phyloP scores from a whole-genome alignment of 64 coral and sea anemone species.

The Acropora yongei region DNA sequence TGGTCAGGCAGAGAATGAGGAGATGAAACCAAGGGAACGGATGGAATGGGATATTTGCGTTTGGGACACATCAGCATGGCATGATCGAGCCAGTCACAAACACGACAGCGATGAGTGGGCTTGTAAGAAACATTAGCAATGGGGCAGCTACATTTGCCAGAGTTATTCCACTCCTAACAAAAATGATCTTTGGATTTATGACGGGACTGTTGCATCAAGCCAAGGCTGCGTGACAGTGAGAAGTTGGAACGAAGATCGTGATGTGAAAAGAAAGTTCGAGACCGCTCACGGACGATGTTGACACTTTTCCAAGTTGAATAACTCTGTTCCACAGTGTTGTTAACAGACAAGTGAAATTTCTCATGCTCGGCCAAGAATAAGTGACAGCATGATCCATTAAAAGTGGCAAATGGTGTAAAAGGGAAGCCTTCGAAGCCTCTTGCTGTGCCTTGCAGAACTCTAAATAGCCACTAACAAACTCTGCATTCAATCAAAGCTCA shows the following conservation, averaged over 20 bases:
- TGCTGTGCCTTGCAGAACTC: conserved; percentile 16
- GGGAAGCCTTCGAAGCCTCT: background rate
- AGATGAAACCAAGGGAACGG: background rate
- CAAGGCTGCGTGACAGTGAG: background rate
- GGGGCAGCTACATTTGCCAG: background rate
- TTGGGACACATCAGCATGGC: conserved; percentile 16
- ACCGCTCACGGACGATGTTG: conserved; percentile 5
- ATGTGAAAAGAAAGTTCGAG: background rate
- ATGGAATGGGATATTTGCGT: background rate
- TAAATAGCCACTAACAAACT: conserved; percentile 31
- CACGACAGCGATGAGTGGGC: background rate
- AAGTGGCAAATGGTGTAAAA: conserved; percentile 46
- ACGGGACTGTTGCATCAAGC: background rate
- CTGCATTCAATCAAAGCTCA: too few relatives aligned
- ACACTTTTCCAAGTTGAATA: background rate
- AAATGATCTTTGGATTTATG: background rate
- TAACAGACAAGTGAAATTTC: conserved; percentile 43
- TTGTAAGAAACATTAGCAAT: background rate
- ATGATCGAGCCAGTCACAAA: background rate
- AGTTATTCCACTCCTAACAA: conserved; percentile 13
- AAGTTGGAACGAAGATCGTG: conserved; percentile 7
- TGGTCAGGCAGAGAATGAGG: background rate
- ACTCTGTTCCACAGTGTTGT: conserved; percentile 31
- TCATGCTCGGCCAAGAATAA: background rate
- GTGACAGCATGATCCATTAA: conserved; percentile 34